These are phyloP conservation scores for Campoplex capitator DNA, from an alignment of 2,888 invertebrate species.

Conservation along the genomic window DNA sequence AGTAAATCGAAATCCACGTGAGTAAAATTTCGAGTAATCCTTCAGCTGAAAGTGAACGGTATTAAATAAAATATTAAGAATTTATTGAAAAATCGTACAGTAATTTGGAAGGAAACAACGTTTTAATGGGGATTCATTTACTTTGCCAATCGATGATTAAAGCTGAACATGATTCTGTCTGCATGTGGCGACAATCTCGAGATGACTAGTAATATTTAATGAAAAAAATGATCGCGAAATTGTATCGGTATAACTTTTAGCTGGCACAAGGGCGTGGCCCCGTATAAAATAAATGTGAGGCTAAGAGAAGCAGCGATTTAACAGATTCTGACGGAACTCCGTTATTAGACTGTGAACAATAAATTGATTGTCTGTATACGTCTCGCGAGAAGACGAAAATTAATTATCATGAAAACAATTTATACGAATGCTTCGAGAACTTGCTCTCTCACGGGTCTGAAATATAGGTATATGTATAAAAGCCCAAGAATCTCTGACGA, in stretches of 20 bases:
- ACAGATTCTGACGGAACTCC: constrained; percentile 39
- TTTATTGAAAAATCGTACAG: not conserved
- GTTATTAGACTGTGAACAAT: constrained; percentile 58
- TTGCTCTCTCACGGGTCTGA: not conserved
- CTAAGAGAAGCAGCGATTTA: constrained; percentile 23
- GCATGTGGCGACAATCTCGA: not conserved
- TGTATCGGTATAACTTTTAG: constrained; percentile 1
- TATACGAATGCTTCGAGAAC: constrained; percentile 3
- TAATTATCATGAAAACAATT: constrained; percentile 66
- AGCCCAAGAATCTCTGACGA: constrained; percentile 14
- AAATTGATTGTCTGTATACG: constrained; percentile 39
- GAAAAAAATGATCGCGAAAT: constrained; percentile 32
- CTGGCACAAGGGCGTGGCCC: not conserved
- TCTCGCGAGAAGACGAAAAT: constrained; percentile 47
- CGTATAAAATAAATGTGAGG: not conserved
- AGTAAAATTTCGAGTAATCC: not conserved
- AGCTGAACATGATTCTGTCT: not conserved
- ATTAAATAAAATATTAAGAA: not conserved
- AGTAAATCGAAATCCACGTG: not conserved
- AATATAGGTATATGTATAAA: not conserved
- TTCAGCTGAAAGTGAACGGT: not conserved
- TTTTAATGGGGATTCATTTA: not conserved
- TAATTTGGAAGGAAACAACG: not conserved
- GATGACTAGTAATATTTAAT: not conserved
- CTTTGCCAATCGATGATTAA: not conserved